Evolutionary conservation across 1,140 invertebrate species (phyloP).

Genomic region (Drosophila tropicalis): DNA sequence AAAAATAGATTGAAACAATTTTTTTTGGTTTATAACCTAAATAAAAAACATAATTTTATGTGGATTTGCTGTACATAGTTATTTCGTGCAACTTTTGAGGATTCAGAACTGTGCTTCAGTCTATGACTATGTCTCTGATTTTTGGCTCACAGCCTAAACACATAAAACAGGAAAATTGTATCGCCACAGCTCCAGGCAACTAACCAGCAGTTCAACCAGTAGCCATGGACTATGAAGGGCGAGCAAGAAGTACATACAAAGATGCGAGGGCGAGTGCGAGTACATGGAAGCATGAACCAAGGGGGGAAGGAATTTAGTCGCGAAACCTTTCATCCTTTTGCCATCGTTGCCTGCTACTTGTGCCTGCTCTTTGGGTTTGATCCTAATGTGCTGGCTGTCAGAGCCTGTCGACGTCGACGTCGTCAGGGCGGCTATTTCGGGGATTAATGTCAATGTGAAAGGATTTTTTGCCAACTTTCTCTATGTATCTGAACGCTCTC

Average conservation of each 20-base stretch:
- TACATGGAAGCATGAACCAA: background rate
- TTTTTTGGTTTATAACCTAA: too few relatives aligned
- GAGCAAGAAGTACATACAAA: background rate
- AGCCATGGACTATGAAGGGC: background rate
- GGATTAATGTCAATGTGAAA: constrained; percentile 82
- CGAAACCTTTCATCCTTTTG: constrained; percentile 39
- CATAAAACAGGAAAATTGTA: constrained; percentile 16
- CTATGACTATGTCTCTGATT: constrained; percentile 5
- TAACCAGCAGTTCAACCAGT: background rate
- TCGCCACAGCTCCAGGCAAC: constrained; percentile 1
- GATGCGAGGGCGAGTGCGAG: too few relatives aligned
- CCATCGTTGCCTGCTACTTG: background rate
- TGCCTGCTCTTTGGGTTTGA: constrained; percentile 33
- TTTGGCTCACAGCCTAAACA: constrained; percentile 1
- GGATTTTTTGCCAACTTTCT: constrained; percentile 46
- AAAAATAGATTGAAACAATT: too few relatives aligned
- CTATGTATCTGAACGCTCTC: constrained; percentile 32
- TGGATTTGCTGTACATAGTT: background rate
- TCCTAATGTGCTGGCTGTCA: constrained; percentile 79
- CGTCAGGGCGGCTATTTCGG: constrained; percentile 67
- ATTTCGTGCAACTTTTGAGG: constrained; percentile 1
- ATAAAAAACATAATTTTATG: too few relatives aligned
- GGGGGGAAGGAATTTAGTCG: background rate
- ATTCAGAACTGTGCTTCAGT: constrained; percentile 2
- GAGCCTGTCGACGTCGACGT: constrained; percentile 63